Percentiles rank a stretch among this genome's conserved stretches.
These are phyloP conservation scores for Plumapathes pennacea DNA, from an alignment of 92 coral and sea anemone species.

Conservation along the genomic window DNA sequence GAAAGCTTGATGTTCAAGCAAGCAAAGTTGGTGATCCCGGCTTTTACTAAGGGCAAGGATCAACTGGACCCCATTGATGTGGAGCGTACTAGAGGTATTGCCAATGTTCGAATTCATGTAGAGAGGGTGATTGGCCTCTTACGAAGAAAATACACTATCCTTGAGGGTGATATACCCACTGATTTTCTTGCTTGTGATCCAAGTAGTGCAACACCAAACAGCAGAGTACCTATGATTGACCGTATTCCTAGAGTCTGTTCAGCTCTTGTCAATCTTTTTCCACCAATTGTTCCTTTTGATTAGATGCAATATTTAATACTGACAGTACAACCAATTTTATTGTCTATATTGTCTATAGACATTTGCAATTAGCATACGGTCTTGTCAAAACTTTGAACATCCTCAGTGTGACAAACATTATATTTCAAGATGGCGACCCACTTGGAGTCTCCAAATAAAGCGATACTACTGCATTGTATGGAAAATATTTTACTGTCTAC, in stretches of 20 bases:
- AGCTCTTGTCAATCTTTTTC: constrained; percentile 57
- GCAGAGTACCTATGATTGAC: constrained; percentile 45
- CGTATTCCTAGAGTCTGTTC: constrained; percentile 56
- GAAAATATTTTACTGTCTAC: no score
- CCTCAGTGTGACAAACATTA: no score
- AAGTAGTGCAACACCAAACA: constrained; percentile 26
- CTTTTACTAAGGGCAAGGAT: constrained; percentile 13
- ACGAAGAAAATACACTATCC: constrained; percentile 8
- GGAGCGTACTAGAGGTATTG: constrained; percentile 32
- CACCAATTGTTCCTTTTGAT: constrained; percentile 56
- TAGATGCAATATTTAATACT: no score
- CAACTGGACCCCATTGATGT: constrained; percentile 32
- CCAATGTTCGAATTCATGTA: constrained; percentile 30
- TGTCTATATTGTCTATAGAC: no score
- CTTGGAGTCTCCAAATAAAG: no score
- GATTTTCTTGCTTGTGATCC: constrained; percentile 7
- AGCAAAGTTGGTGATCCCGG: constrained; percentile 31
- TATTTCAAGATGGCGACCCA: no score
- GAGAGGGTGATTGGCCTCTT: constrained; percentile 27
- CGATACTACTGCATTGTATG: no score
- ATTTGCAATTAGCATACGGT: no score
- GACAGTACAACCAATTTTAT: no score
- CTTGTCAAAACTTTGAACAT: no score
- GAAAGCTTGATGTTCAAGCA: constrained; percentile 1
- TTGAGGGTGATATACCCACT: constrained; percentile 8